Evolutionary conservation across 2,113 vertebrate species (phyloP).

Genomic region (Andinoacara biseriatus): DNA sequence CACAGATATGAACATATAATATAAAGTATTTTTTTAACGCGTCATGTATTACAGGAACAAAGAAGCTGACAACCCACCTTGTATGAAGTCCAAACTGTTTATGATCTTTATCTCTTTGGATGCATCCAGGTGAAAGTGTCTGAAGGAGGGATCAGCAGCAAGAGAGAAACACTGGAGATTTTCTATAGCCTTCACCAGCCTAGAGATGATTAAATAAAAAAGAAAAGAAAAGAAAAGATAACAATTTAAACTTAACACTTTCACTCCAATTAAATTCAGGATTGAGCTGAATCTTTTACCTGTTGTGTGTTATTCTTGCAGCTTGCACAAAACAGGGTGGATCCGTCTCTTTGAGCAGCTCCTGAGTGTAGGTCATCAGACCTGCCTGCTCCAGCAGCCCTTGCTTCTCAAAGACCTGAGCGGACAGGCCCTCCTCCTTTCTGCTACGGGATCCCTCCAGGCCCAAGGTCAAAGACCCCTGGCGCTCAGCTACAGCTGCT

Average conservation of each 20-base stretch:
- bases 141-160: conserved; percentile 87
- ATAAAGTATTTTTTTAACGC: neutral
- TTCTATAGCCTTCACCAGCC: conserved; percentile 89
- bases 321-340: conserved; percentile 95
- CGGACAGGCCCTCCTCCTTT: conserved; percentile 81
- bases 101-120: conserved; percentile 89
- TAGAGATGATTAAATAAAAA: conserved; percentile 49
- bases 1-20: neutral
- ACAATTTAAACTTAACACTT: neutral
- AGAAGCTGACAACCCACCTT: conserved; percentile 76
- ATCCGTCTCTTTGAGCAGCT: conserved; percentile 94
- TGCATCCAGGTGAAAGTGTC: conserved; percentile 89
- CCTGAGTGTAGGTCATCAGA: conserved; percentile 91
- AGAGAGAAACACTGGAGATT: conserved; percentile 89
- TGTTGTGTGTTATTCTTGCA: conserved; percentile 90
- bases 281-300: conserved; percentile 70
- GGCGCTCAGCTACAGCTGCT: conserved; percentile 86
- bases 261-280: neutral
- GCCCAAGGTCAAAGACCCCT: conserved; percentile 81
- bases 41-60: neutral
- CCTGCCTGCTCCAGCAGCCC: conserved; percentile 91
- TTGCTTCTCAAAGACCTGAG: conserved; percentile 87
- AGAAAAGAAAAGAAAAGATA: neutral
- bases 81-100: conserved; percentile 87
- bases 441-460: conserved; percentile 87